Conservation (phyloP, 2,113 vertebrate species). For the Machaerirhynchus nigripectus region DNA sequence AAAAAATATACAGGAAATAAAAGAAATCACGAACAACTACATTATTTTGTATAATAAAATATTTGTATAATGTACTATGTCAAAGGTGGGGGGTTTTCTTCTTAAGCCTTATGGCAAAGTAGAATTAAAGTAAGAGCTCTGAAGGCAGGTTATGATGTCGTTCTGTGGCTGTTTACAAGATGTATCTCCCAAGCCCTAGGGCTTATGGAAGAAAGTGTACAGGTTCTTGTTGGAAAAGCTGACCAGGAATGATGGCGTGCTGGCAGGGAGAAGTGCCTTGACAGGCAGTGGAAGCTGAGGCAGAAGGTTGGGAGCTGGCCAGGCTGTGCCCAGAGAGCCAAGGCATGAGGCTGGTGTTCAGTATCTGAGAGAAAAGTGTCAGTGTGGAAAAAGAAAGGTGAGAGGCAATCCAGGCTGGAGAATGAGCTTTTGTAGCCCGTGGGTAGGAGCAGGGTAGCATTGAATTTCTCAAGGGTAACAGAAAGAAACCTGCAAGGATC, state of each 20-base stretch:
- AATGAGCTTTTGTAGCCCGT: fast-evolving
- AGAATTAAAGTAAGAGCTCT: not conserved
- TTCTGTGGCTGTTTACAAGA: not conserved
- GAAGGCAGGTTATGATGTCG: not conserved
- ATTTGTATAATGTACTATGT: not conserved
- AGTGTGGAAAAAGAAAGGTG: not conserved
- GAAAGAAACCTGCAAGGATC: not conserved
- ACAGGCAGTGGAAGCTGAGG: not conserved
- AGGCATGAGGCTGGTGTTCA: not conserved
- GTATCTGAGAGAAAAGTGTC: not conserved
- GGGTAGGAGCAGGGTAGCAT: not conserved
- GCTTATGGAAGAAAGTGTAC: not conserved
- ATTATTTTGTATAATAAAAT: not conserved
- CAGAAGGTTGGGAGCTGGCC: not conserved
- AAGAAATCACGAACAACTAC: not conserved
- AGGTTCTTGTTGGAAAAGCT: not conserved
- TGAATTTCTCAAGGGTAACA: not conserved
- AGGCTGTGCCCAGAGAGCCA: not conserved
- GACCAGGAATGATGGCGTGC: not conserved
- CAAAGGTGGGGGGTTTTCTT: fast-evolving
- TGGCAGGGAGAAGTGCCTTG: not conserved
- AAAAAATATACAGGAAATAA: not conserved
- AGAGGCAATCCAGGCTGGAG: not conserved
- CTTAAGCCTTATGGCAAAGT: not conserved
- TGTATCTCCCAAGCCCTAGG: not conserved